Base-by-base conservation (phyloP, 2,797 vertebrate species). In the Pseudocheirus occidentalis region DNA sequence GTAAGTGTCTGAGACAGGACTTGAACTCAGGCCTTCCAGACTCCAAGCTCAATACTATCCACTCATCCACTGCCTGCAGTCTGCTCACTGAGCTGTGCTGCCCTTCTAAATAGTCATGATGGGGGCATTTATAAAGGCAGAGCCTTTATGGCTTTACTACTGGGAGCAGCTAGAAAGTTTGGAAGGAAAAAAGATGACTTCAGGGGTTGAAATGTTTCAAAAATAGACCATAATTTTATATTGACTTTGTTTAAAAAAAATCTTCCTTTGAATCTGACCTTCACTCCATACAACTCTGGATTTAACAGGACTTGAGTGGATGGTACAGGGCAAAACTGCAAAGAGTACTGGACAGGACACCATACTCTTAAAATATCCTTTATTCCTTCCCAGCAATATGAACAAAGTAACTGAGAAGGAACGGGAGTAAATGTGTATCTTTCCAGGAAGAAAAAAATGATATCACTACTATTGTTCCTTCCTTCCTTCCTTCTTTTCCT, bases 321-420 rank as follows among this genome's bases (percentile, higher is more conserved):
- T 66, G 34, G 62, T 29, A 94, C 55, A 56, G 66, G 46, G 55
- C 52, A 90, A 93, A 94, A 92, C 5, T 5, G 55, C 96, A 87
- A 90, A 94, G 94, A 57, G 90, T 87, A 91, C 0, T 5, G 94
- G 91, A 81, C 95, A 93, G 28, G 57, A 21, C 89, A 28, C 40
- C 40, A 87, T 97, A 95, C 9, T 93, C 46, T 0, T 90, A 90
- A 4, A 95, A 92, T 13, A 27, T 56, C 95, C 11, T n/a, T 96
- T 96, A 93, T 91, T 96, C 92, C 90, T 66, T 92, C 81, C 55
- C 73, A 89, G 93, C 97, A 91, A 58, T 57, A 92, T 95, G 94
- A 96, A 93, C 55, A 58, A 50, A n/a, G 54, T 81, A 93, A 92
- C 56, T 66, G 90, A 94, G 94, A 90, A 91, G 57, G 53, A 55